Percentiles rank a stretch among this genome's conserved stretches.
Conservation (phyloP, 2,888 invertebrate species). For the Caenorhabditis panamensis region DNA sequence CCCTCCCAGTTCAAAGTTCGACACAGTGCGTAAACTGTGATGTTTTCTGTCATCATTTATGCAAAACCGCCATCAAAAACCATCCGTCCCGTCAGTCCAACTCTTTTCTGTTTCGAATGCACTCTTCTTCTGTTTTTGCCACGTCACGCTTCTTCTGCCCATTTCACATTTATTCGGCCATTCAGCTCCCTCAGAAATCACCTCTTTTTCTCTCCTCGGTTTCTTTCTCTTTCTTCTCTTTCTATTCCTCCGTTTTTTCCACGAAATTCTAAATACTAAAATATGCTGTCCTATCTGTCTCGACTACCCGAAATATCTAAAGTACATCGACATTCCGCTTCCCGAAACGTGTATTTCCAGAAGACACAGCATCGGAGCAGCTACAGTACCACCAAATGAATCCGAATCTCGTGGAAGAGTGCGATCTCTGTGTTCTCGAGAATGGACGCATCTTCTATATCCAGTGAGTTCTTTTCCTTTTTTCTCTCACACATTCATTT, state of each 20-base stretch:
- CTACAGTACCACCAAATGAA: conserved; percentile 48
- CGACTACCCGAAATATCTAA: background rate
- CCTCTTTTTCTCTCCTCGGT: background rate
- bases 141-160: background rate
- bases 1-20: no score
- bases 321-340: background rate
- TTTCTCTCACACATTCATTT: background rate
- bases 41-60: no score
- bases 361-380: conserved; percentile 29
- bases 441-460: conserved; percentile 78
- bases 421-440: conserved; percentile 74
- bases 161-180: background rate
- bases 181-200: background rate
- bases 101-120: background rate
- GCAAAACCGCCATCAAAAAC: no score
- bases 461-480: conserved; percentile 67
- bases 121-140: background rate
- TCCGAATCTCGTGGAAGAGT: conserved; percentile 59
- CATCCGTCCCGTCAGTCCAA: no score
- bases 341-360: conserved; percentile 22
- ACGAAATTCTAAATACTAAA: no score
- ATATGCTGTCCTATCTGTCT: background rate
- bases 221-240: no score
- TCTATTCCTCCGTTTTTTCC: no score
- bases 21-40: no score